Evolutionary conservation across 92 coral and sea anemone species (phyloP).

Genomic region (Porites evermanni): DNA sequence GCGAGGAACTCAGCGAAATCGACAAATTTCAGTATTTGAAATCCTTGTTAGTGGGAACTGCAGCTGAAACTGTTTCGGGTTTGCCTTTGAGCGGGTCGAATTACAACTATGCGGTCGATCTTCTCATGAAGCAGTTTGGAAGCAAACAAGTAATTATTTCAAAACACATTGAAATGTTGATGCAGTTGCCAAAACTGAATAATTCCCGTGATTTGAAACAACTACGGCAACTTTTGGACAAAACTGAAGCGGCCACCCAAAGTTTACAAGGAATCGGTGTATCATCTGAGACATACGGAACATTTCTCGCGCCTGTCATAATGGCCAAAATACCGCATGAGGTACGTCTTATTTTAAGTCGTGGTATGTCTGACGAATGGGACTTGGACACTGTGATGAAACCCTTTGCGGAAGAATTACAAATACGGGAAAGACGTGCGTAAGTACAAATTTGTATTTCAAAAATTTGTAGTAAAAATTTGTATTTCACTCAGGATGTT

Average conservation of each 20-base stretch:
- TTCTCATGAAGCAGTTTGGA: neutral
- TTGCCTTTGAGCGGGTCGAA: neutral
- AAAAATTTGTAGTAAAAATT: too few species aligned
- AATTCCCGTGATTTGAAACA: neutral
- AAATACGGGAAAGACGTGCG: neutral
- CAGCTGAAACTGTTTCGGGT: neutral
- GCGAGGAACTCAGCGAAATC: neutral
- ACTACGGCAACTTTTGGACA: constrained; percentile 2
- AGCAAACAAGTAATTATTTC: neutral
- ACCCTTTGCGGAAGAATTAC: neutral
- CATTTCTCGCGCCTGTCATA: neutral
- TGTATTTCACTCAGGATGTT: too few species aligned
- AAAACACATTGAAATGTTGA: neutral
- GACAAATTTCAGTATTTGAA: neutral
- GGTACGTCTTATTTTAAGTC: neutral
- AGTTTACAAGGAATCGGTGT: neutral
- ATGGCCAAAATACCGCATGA: neutral
- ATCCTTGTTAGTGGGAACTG: neutral
- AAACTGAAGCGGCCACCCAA: neutral
- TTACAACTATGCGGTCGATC: neutral
- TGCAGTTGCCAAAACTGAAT: neutral
- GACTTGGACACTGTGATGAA: neutral
- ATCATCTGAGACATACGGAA: neutral
- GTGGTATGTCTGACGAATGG: neutral
- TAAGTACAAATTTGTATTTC: too few species aligned